Evolutionary conservation across 2,888 invertebrate species (phyloP).

Genomic region (Rhagophthalmus giganteus): DNA sequence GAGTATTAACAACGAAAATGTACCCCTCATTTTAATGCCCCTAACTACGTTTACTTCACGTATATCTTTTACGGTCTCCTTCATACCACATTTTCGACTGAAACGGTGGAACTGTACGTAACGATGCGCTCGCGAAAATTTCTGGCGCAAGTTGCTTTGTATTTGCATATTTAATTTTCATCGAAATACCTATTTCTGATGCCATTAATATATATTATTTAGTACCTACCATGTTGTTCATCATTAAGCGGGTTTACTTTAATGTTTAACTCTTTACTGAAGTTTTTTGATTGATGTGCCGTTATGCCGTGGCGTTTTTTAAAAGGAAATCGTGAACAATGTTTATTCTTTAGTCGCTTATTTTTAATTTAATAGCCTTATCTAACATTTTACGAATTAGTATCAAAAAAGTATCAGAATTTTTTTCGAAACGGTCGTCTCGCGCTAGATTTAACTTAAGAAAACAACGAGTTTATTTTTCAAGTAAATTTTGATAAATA

Average conservation of each 20-base stretch:
- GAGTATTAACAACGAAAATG: constrained; percentile 27
- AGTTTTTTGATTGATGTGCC: neutral
- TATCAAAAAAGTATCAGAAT: too few relatives aligned
- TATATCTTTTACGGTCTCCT: neutral
- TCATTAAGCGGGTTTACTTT: too few relatives aligned
- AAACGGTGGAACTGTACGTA: constrained; percentile 1
- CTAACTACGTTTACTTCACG: constrained; percentile 2
- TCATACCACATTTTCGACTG: constrained; percentile 1
- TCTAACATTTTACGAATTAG: too few relatives aligned
- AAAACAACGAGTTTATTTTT: too few relatives aligned
- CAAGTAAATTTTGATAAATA: too few relatives aligned
- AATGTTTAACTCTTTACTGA: too few relatives aligned
- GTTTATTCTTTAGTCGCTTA: too few relatives aligned
- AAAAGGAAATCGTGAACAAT: too few relatives aligned
- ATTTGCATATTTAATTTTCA: constrained; percentile 36
- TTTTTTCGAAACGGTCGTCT: too few relatives aligned
- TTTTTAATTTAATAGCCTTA: too few relatives aligned
- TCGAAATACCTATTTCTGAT: constrained; percentile 20
- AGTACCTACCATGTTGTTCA: constrained; percentile 19
- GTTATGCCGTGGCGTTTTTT: too few relatives aligned
- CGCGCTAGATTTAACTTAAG: too few relatives aligned
- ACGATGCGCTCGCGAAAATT: constrained; percentile 3
- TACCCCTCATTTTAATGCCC: constrained; percentile 14
- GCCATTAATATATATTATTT: constrained; percentile 22
- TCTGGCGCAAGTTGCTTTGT: constrained; percentile 26